Conservation (phyloP, 2,113 vertebrate species). For the Thalassoma bifasciatum region DNA sequence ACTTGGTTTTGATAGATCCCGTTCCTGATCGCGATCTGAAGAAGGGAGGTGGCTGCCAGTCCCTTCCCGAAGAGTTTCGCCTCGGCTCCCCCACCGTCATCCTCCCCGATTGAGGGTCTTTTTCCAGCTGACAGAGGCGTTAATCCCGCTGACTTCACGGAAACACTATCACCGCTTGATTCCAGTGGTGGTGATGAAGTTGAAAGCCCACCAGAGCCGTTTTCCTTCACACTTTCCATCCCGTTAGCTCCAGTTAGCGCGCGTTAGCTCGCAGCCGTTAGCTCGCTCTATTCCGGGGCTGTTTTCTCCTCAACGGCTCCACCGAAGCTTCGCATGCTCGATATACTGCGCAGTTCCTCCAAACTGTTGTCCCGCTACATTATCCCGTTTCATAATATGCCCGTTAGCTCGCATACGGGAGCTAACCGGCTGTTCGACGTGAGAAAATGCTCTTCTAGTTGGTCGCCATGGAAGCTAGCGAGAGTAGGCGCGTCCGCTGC, state of each 20-base stretch:
- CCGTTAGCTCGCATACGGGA: slow-evolving; percentile 52
- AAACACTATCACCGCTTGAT: slow-evolving; percentile 34
- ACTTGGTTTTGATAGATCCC: slow-evolving; percentile 80
- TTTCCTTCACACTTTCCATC: slow-evolving; percentile 75
- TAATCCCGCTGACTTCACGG: slow-evolving; percentile 56
- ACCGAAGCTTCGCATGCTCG: slow-evolving; percentile 72
- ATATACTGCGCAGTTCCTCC: slow-evolving; percentile 55
- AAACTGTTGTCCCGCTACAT: slow-evolving; percentile 66
- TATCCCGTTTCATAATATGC: slow-evolving; percentile 45
- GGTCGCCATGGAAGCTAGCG: slow-evolving; percentile 51
- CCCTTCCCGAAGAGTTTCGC: slow-evolving; percentile 78
- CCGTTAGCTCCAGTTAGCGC: slow-evolving; percentile 43
- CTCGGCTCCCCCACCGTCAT: slow-evolving; percentile 75
- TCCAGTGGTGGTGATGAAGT: slow-evolving; percentile 48
- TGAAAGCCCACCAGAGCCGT: slow-evolving; percentile 41
- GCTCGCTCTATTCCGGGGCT: slow-evolving; percentile 34
- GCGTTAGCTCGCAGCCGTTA: slow-evolving; percentile 60
- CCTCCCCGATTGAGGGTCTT: slow-evolving; percentile 73
- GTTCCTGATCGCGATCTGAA: slow-evolving; percentile 80
- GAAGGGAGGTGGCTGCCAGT: slow-evolving; percentile 78
- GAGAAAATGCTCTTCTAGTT: slow-evolving; percentile 19
- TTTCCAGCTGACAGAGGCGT: slow-evolving; percentile 56
- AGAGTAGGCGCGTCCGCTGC: slow-evolving; percentile 44
- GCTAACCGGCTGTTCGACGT: slow-evolving; percentile 49
- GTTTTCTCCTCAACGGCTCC: slow-evolving; percentile 7